A percentile compares a stretch with the other conserved stretches of the same genome.
Evolutionary conservation across 2,888 invertebrate species (phyloP).

Genomic region (Strigamia crassipes): DNA sequence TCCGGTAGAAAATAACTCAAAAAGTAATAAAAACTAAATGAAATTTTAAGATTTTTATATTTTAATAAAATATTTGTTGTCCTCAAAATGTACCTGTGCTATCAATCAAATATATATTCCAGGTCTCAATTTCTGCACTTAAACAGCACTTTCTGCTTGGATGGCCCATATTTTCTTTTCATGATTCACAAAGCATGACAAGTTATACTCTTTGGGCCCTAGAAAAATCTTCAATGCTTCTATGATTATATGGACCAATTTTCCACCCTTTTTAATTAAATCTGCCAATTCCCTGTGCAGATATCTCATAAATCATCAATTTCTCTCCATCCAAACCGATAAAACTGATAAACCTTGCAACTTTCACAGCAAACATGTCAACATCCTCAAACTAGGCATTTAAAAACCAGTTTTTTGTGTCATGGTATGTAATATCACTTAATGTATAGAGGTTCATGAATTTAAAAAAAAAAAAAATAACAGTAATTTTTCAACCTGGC

Average conservation of each 20-base stretch:
- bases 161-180: constrained; percentile 17
- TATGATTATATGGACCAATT: not conserved
- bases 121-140: not conserved
- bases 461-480: not conserved
- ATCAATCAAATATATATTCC: no score
- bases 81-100: no score
- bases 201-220: not conserved
- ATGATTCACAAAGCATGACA: constrained; percentile 31
- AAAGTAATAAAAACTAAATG: no score
- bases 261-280: not conserved
- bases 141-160: constrained; percentile 1
- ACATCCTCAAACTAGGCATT: constrained; percentile 11
- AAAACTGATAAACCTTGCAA: not conserved
- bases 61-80: no score
- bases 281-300: not conserved
- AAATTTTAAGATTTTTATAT: no score
- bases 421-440: not conserved
- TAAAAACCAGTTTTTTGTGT: constrained; percentile 3
- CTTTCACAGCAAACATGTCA: constrained; percentile 4
- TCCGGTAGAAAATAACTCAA: no score
- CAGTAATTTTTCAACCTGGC: not conserved
- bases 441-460: not conserved
- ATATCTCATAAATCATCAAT: not conserved
- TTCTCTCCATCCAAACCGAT: not conserved
- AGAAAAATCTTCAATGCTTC: not conserved